phyloP scores from a whole-genome alignment of 1,140 invertebrate genomes.

The Zaprionus taronus region DNA sequence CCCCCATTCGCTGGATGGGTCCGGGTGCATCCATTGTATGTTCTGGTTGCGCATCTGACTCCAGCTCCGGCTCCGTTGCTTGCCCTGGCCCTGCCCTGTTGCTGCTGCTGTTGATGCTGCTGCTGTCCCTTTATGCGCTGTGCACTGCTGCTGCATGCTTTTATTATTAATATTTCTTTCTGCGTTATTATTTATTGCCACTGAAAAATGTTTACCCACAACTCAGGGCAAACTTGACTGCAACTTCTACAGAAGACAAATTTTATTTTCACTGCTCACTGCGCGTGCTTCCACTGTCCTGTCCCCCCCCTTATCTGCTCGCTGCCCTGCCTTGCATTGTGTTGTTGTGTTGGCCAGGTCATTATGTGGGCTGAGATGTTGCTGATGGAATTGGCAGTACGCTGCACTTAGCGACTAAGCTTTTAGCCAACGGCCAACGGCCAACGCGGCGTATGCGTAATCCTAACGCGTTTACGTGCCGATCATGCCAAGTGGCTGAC shows the following conservation, averaged over 20 bases:
- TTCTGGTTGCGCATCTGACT: not conserved
- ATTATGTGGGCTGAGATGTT: slow-evolving; percentile 73
- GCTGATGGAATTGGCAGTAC: slow-evolving; percentile 67
- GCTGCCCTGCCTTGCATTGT: slow-evolving; percentile 1
- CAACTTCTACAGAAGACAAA: slow-evolving; percentile 79
- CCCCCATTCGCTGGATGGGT: slow-evolving; percentile 12
- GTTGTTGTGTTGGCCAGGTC: slow-evolving; percentile 64
- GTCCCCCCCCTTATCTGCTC: slow-evolving; percentile 35
- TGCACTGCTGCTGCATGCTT: slow-evolving; percentile 64
- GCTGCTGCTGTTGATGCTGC: not conserved
- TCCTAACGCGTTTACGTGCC: slow-evolving; percentile 68
- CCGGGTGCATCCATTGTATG: slow-evolving; percentile 40
- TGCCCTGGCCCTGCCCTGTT: not conserved
- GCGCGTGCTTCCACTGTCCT: slow-evolving; percentile 34
- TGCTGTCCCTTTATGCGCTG: slow-evolving; percentile 42
- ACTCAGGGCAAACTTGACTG: slow-evolving; percentile 74
- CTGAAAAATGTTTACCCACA: slow-evolving; percentile 81
- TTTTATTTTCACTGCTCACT: slow-evolving; percentile 54
- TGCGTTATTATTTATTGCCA: slow-evolving; percentile 79
- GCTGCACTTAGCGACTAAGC: slow-evolving; percentile 64
- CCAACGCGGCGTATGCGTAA: slow-evolving; percentile 74
- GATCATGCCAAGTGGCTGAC: slow-evolving; percentile 50
- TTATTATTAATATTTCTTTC: slow-evolving; percentile 76
- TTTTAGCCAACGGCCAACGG: slow-evolving; percentile 63
- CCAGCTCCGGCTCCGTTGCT: not conserved